Evolutionary conservation across 1,140 invertebrate genomes (phyloP).

Genomic region (Thrips palmi): DNA sequence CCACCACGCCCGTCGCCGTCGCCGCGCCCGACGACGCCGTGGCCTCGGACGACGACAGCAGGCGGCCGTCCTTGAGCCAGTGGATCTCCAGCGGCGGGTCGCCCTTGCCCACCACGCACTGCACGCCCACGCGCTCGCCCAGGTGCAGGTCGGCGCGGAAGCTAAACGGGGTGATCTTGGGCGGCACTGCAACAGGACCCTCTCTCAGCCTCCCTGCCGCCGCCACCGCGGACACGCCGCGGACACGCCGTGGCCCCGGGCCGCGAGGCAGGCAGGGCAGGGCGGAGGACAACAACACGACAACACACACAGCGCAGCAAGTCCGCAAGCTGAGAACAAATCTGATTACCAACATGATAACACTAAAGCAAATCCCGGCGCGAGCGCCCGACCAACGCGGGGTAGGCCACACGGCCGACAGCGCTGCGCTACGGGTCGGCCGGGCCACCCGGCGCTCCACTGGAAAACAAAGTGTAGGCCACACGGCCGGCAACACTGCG

Average conservation of each 20-base stretch:
- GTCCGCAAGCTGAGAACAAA: neutral
- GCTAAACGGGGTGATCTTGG: conserved; percentile 39
- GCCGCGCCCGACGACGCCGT: too few species aligned
- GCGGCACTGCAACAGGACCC: conserved; percentile 42
- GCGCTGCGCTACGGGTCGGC: neutral
- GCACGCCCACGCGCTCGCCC: conserved; percentile 41
- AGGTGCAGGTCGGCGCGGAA: conserved; percentile 37
- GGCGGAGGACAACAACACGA: neutral
- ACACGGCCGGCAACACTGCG: too few species aligned
- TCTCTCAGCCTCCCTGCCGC: too few species aligned
- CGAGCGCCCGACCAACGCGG: neutral
- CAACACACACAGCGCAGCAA: too few species aligned
- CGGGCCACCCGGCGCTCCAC: neutral
- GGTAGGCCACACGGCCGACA: neutral
- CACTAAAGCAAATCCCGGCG: neutral
- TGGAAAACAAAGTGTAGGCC: too few species aligned
- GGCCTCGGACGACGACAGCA: conserved; percentile 14
- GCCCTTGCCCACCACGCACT: conserved; percentile 41
- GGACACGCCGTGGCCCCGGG: too few species aligned
- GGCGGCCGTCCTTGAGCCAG: conserved; percentile 48
- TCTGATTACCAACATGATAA: too few species aligned
- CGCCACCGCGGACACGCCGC: too few species aligned
- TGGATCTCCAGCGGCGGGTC: conserved; percentile 45
- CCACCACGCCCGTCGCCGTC: too few species aligned
- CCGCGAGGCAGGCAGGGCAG: conserved; percentile 1